Evolutionary conservation across 2,797 vertebrate species (phyloP), one percentile per base, ranked within the genome.

Genomic region (Heteromormyrus szaboi): DNA sequence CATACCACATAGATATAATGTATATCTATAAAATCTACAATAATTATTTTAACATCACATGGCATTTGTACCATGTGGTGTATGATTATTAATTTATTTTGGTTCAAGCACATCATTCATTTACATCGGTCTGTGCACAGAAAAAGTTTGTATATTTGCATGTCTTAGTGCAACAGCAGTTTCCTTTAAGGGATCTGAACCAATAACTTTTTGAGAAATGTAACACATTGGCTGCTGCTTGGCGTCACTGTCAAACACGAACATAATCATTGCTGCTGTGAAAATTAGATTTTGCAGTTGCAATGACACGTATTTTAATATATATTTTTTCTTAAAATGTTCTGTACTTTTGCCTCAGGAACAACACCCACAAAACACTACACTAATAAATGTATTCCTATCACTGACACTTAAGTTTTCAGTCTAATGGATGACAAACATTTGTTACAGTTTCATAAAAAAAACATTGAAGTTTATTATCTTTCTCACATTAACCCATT

Each of bases 291-390:
- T 76, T 76, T 76, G 76, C 76, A 81, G 76, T 81, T 81, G 41
- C 76, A 81, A 81, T 81, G 76, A 81, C 76, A 81, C 41, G 44
- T 81, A 88, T 48, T 88, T 88, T 72, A 48, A 48, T 37, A 50
- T 72, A 46, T 44, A 33, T 17, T 41, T 62, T 88, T 68, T 88
- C 62, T 44, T 33, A 88, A 68, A 88, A 88, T 46, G 87, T 68
- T 54, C 37, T 76, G 53, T n/a, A 48, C 56, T 68, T 44, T 41
- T 76, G 37, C 19, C 41, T 88, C 37, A 72, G 41, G 29, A 46
- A 88, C 87, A 72, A 53, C 48, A 88, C 59, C 41, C 37, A 88
- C 33, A 11, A 72, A 76, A 88, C 65, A 19, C 44, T 59, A 59
- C 33, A 50, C 19, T 87, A 7, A 25, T 44, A 85, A 81, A 85